phyloP scores from a whole-genome alignment of 1,140 invertebrate species.

The Himalopsyche phryganea region DNA sequence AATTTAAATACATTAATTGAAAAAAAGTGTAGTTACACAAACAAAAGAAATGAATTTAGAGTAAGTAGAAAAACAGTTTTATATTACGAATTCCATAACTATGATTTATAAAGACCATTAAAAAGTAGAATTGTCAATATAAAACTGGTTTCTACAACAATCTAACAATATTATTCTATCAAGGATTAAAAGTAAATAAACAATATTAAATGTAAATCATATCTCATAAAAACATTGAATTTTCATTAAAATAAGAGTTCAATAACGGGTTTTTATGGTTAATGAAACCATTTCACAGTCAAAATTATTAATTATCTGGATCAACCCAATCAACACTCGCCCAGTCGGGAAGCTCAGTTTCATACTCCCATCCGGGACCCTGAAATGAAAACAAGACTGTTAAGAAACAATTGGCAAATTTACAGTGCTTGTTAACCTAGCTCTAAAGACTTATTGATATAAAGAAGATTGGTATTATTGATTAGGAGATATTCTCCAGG shows the following conservation, averaged over 20 bases:
- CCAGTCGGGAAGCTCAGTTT: conserved; percentile 85
- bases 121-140: too few relatives aligned
- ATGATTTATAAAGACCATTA: too few relatives aligned
- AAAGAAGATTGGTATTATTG: too few relatives aligned
- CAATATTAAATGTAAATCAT: conserved; percentile 3
- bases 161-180: neutral
- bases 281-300: conserved; percentile 21
- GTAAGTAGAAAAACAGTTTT: too few relatives aligned
- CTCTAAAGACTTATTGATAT: too few relatives aligned
- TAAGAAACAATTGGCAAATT: too few relatives aligned
- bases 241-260: conserved; percentile 14
- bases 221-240: conserved; percentile 2
- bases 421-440: too few relatives aligned
- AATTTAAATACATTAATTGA: too few relatives aligned
- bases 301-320: conserved; percentile 41
- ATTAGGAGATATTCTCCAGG: too few relatives aligned
- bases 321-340: conserved; percentile 78
- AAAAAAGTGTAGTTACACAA: too few relatives aligned
- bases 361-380: conserved; percentile 86
- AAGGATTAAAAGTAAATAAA: neutral
- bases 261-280: neutral
- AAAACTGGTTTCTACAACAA: conserved; percentile 6
- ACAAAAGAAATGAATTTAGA: too few relatives aligned
- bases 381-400: conserved; percentile 40
- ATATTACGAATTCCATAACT: conserved; percentile 6